These are phyloP conservation scores for Phengaris arion DNA, from an alignment of 2,888 invertebrate genomes.

Conservation along the genomic window DNA sequence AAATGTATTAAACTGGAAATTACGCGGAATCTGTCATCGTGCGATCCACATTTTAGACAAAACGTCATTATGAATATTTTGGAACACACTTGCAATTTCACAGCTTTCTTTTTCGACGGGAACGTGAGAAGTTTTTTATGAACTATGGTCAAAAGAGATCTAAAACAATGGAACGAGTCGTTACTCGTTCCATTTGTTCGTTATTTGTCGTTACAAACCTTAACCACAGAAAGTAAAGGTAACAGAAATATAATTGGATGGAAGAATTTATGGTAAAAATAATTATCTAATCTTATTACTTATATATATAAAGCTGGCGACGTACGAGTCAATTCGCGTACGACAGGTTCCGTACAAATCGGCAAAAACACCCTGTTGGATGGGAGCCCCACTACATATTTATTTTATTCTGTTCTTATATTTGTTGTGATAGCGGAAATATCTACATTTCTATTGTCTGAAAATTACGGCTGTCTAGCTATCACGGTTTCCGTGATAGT, in stretches of 20 bases:
- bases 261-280: neutral
- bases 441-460: no score
- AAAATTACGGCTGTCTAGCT: no score
- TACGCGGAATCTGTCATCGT: neutral
- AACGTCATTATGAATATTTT: constrained; percentile 16
- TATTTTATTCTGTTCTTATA: no score
- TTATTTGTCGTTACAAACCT: no score
- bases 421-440: no score
- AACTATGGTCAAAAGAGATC: constrained; percentile 3
- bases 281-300: neutral
- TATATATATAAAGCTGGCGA: no score
- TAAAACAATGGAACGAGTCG: neutral
- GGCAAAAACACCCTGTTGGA: no score
- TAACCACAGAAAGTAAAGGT: neutral
- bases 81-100: neutral
- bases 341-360: no score
- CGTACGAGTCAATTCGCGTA: no score
- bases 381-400: no score
- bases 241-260: neutral
- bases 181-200: no score
- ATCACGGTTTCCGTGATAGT: no score
- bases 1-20: neutral
- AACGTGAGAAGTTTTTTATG: constrained; percentile 19
- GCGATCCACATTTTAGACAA: constrained; percentile 17
- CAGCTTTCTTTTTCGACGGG: constrained; percentile 19